A percentile compares a stretch with the other conserved stretches of the same genome.
These are phyloP conservation scores for Drosophila trichaetosa DNA, from an alignment of 2,888 invertebrate species.

Conservation along the genomic window DNA sequence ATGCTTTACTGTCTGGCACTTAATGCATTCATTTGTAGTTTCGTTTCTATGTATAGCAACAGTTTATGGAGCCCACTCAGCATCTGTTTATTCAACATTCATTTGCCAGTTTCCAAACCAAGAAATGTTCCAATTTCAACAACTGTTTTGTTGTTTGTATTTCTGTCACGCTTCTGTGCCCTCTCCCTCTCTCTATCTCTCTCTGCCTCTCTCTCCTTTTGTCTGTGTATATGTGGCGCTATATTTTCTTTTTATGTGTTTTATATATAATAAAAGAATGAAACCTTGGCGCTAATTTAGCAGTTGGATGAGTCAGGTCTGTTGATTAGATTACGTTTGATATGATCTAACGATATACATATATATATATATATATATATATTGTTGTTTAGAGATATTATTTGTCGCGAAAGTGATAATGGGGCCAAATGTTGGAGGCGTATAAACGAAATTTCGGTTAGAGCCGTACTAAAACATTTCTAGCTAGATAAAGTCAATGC, in stretches of 20 bases:
- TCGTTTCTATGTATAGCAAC: neutral
- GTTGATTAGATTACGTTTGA: slow-evolving; percentile 51
- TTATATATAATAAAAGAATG: slow-evolving; percentile 36
- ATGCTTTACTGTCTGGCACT: neutral
- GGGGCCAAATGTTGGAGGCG: slow-evolving; percentile 41
- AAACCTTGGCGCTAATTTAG: slow-evolving; percentile 32
- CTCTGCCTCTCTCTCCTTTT: neutral
- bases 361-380: neutral
- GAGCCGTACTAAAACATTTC: slow-evolving; percentile 3
- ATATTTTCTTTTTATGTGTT: slow-evolving; percentile 28
- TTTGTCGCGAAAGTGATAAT: slow-evolving; percentile 29
- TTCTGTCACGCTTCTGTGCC: slow-evolving; percentile 61
- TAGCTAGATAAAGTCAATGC: slow-evolving; percentile 22
- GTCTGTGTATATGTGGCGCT: slow-evolving; percentile 8
- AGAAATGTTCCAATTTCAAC: slow-evolving; percentile 56
- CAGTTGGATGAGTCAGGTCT: slow-evolving; percentile 42
- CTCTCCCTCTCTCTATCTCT: neutral
- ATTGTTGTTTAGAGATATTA: neutral
- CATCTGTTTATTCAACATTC: slow-evolving; percentile 24
- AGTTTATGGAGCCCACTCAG: slow-evolving; percentile 11
- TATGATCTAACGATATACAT: slow-evolving; percentile 1
- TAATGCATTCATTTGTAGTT: neutral
- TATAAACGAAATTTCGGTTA: slow-evolving; percentile 15
- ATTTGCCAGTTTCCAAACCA: slow-evolving; percentile 11
- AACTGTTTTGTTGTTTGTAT: slow-evolving; percentile 51